Evolutionary conservation across 2,113 vertebrate genomes (phyloP), one percentile per base, ranked within the genome.

Genomic region (Sinocyclocheilus grahami): DNA sequence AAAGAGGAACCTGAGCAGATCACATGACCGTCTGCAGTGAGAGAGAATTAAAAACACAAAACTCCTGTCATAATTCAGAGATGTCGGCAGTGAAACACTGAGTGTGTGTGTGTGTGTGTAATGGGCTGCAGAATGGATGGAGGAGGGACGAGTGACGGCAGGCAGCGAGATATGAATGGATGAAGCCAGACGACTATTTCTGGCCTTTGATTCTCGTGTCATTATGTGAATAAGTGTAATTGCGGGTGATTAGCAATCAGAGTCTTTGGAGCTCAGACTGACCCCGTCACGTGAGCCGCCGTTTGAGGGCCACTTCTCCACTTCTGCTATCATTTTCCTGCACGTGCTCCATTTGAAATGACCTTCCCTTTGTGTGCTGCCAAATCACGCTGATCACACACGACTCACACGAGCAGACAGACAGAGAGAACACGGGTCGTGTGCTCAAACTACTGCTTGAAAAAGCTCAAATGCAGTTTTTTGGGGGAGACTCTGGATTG

Each of bases 211-310:
- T 87, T 91, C 88, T 86, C 33, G 63, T 90, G 90, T 89, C 83
- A 91, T 86, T 90, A 92, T 90, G 58, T 91, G 91, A 93, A 93
- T 94, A 83, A 92, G 92, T 91, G 92, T 93, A 94, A 94, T 95
- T 92, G 90, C n/a, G 89, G 91, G 91, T 92, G 92, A 94, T 94
- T 93, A 93, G 94, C 92, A 94, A 95, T 95, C 93, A 93, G 92
- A 84, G 88, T 86, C 90, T 90, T 93, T 94, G 79, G 22, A 74
- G 78, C 1, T 88, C 78, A 22, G 1, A 22, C 42, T n/a, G 63
- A n/a, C 12, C 22, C 65, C 10, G 46, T 85, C 42, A 9, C 42
- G 42, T 8, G 42, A 42, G 42, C 42, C 4, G 7, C 7, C 42
- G 3, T 48, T 55, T 55, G 51, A 24, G 20, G 3, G 18, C 33